phyloP scores from a whole-genome alignment of 2,113 vertebrate species.

The Microtus oregoni region DNA sequence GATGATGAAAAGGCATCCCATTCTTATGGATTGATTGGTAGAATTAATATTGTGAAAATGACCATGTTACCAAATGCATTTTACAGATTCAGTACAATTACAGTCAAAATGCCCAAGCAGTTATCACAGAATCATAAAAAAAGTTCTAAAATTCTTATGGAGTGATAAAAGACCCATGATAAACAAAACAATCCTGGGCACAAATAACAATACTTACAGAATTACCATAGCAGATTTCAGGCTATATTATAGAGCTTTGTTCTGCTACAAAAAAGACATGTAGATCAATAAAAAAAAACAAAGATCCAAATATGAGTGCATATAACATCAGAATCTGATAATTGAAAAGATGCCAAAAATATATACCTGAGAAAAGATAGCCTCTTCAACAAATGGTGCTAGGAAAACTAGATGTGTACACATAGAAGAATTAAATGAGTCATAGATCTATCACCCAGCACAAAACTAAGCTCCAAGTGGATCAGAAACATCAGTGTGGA shows the following conservation, averaged over 20 bases:
- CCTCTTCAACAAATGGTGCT: not conserved
- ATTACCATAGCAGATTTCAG: not conserved
- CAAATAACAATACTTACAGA: not conserved
- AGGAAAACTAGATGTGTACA: not conserved
- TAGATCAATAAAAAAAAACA: not conserved
- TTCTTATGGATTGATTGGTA: not conserved
- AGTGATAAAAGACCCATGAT: not conserved
- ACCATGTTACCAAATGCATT: not conserved
- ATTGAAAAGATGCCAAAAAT: not conserved
- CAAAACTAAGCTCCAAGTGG: not conserved
- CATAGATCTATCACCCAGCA: not conserved
- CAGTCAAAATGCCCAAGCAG: not conserved
- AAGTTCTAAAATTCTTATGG: not conserved
- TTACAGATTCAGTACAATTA: not conserved
- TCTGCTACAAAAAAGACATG: not conserved
- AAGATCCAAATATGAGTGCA: not conserved
- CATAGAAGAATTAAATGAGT: not conserved
- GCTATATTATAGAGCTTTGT: too few relatives aligned
- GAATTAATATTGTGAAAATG: not conserved
- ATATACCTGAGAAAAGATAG: not conserved
- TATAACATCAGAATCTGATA: not conserved
- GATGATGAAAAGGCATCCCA: not conserved
- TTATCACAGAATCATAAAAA: not conserved
- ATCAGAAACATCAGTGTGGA: too few relatives aligned
- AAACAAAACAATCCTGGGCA: not conserved